These are phyloP conservation scores for Erethizon dorsatum DNA, from an alignment of 2,797 vertebrate species.

Conservation along the genomic window DNA sequence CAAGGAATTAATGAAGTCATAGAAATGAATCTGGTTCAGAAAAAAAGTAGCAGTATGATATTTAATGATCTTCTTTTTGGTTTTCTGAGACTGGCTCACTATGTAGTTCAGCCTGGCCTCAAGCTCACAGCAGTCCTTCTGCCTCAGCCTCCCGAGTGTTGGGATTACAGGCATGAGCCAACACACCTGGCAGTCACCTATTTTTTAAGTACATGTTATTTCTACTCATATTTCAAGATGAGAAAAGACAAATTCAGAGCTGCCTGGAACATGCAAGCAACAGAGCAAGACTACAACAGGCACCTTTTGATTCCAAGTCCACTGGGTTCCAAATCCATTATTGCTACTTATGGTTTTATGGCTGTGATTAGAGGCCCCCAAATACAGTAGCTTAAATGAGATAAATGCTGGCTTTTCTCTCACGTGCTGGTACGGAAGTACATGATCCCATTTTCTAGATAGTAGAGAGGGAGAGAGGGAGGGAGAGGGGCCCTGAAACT, in stretches of 20 bases:
- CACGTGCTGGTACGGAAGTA: not conserved
- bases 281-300: not conserved
- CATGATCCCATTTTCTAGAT: not conserved
- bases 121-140: not conserved
- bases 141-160: not conserved
- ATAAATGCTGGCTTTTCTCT: not conserved
- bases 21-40: not conserved
- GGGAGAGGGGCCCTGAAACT: not conserved
- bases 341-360: not conserved
- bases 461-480: not conserved
- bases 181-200: not conserved
- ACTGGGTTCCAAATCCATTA: not conserved
- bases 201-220: not conserved
- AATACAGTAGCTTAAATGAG: not conserved
- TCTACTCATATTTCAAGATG: conserved; percentile 25
- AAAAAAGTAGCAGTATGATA: not conserved
- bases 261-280: not conserved
- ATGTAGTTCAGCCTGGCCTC: not conserved
- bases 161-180: not conserved
- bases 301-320: not conserved
- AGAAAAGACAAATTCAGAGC: conserved; percentile 28
- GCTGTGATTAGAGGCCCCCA: not conserved
- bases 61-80: not conserved
- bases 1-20: not conserved
- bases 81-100: not conserved